These are phyloP conservation scores for Dasypus novemcinctus DNA, from an alignment of 2,113 vertebrate species.

Conservation along the genomic window DNA sequence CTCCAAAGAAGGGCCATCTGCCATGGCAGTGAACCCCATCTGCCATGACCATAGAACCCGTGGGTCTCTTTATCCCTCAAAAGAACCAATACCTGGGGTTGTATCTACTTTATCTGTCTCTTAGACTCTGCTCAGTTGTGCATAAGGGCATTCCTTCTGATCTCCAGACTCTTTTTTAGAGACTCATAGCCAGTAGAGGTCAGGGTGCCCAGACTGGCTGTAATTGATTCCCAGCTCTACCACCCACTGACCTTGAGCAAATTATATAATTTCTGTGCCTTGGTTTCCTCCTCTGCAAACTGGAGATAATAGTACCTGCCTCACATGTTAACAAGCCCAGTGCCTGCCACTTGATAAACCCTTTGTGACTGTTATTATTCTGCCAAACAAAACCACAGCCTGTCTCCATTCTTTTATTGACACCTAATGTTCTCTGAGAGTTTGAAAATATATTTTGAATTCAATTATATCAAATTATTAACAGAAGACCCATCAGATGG, in stretches of 20 bases:
- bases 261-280: background rate
- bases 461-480: background rate
- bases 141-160: too few relatives aligned
- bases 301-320: background rate
- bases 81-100: too few relatives aligned
- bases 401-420: background rate
- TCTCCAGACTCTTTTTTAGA: too few relatives aligned
- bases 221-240: background rate
- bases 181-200: too few relatives aligned
- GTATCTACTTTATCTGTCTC: too few relatives aligned
- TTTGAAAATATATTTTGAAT: background rate
- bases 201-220: background rate
- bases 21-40: too few relatives aligned
- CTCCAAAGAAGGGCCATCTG: too few relatives aligned
- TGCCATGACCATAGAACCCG: too few relatives aligned
- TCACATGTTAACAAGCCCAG: background rate
- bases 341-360: background rate
- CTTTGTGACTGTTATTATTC: background rate
- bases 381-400: background rate
- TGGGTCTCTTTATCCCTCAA: too few relatives aligned
- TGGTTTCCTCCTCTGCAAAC: background rate
- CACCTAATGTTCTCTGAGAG: background rate
- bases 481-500: background rate
- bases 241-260: background rate
- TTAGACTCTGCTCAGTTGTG: too few relatives aligned